These are phyloP conservation scores for Linnaemya tessellans DNA, from an alignment of 2,888 invertebrate genomes.

Conservation along the genomic window DNA sequence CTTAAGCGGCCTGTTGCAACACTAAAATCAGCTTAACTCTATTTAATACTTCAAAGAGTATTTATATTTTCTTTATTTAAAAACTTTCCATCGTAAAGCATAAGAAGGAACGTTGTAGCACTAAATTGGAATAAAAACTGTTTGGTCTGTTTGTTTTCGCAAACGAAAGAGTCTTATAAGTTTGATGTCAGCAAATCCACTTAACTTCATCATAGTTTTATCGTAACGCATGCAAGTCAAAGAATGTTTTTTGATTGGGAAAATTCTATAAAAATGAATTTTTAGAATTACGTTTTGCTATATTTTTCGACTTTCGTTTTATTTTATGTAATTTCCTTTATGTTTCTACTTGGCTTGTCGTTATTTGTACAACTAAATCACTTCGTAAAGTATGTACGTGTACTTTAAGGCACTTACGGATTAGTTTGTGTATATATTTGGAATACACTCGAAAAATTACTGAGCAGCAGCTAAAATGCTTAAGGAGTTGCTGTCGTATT, in stretches of 20 bases:
- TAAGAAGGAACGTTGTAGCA: not conserved
- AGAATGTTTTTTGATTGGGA: not conserved
- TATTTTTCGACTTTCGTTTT: not conserved
- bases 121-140: not conserved
- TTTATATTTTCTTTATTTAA: not conserved
- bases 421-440: not conserved
- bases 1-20: too few relatives aligned
- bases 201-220: not conserved
- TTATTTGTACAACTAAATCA: not conserved
- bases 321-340: constrained; percentile 20
- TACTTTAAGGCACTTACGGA: not conserved
- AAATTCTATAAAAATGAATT: not conserved
- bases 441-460: not conserved
- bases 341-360: not conserved
- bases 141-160: not conserved
- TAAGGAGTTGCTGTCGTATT: too few relatives aligned
- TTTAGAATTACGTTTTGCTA: constrained; percentile 11
- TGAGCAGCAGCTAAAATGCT: not conserved
- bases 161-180: not conserved
- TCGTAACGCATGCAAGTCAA: not conserved
- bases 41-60: too few relatives aligned
- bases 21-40: too few relatives aligned
- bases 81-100: not conserved
- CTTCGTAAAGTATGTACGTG: not conserved
- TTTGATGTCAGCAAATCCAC: not conserved